These are phyloP conservation scores for Myrmecobius fasciatus DNA, from an alignment of 2,113 vertebrate species.

Conservation along the genomic window DNA sequence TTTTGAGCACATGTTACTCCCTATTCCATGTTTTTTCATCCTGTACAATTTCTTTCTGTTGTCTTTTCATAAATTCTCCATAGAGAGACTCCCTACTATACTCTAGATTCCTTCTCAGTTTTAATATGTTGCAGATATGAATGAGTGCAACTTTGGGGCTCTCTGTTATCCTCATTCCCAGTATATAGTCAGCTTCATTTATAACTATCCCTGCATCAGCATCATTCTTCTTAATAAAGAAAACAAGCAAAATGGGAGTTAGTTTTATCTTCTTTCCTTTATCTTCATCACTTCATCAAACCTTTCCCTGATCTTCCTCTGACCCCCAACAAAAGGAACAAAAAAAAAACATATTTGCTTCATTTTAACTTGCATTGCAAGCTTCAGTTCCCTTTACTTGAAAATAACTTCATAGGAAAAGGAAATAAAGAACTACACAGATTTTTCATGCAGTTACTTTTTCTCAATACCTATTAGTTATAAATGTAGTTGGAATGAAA, in stretches of 20 bases:
- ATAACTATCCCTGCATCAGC: not conserved
- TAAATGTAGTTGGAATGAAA: not conserved
- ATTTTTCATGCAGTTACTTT: not conserved
- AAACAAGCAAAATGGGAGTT: not conserved
- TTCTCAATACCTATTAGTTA: not conserved
- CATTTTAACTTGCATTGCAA: not conserved
- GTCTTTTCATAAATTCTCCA: not conserved
- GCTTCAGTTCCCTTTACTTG: not conserved
- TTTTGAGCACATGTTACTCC: not conserved
- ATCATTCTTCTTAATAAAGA: not conserved
- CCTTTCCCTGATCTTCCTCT: not conserved
- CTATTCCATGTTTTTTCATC: not conserved
- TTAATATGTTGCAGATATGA: not conserved
- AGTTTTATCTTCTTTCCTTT: not conserved
- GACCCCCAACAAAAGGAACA: not conserved
- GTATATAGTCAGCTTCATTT: not conserved
- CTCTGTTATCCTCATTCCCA: not conserved
- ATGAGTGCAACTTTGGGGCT: not conserved
- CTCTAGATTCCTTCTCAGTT: not conserved
- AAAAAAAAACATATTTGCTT: too few species aligned
- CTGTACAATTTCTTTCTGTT: not conserved
- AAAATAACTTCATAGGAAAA: not conserved
- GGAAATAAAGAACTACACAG: not conserved
- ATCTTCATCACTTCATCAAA: not conserved
- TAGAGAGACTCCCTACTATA: not conserved